Evolutionary conservation across 2,888 invertebrate species (phyloP).

Genomic region (Chaetogeoica ovagalla): DNA sequence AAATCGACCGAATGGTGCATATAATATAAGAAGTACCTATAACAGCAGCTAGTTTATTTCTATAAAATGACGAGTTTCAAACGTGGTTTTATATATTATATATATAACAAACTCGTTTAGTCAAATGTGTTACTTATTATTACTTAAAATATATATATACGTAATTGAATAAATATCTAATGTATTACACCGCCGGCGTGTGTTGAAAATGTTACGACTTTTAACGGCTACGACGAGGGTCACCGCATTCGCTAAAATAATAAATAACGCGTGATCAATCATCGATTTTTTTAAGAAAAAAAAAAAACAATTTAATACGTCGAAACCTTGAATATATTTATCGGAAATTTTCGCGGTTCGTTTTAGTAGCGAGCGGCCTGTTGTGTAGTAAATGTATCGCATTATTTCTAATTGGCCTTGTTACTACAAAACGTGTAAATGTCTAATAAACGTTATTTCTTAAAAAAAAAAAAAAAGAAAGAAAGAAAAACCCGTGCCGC

Average conservation of each 20-base stretch:
- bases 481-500: too few relatives aligned
- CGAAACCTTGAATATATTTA: constrained; percentile 11
- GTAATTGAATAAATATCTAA: too few relatives aligned
- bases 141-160: too few relatives aligned
- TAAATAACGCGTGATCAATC: not conserved
- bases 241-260: constrained; percentile 22
- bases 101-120: too few relatives aligned
- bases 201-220: not conserved
- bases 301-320: not conserved
- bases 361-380: too few relatives aligned
- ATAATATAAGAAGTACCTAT: not conserved
- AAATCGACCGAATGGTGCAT: not conserved
- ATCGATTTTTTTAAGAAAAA: not conserved
- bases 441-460: not conserved
- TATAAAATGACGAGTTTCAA: too few relatives aligned
- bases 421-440: constrained; percentile 1
- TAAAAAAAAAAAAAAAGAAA: too few relatives aligned
- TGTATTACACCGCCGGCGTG: not conserved
- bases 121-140: too few relatives aligned
- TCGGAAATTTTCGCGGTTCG: not conserved
- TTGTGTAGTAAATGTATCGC: not conserved
- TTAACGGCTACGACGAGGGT: not conserved
- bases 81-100: too few relatives aligned
- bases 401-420: not conserved
- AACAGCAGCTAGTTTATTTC: too few relatives aligned